Conservation (phyloP, 2,113 vertebrate species). For the Drymodes brunneopygia region DNA sequence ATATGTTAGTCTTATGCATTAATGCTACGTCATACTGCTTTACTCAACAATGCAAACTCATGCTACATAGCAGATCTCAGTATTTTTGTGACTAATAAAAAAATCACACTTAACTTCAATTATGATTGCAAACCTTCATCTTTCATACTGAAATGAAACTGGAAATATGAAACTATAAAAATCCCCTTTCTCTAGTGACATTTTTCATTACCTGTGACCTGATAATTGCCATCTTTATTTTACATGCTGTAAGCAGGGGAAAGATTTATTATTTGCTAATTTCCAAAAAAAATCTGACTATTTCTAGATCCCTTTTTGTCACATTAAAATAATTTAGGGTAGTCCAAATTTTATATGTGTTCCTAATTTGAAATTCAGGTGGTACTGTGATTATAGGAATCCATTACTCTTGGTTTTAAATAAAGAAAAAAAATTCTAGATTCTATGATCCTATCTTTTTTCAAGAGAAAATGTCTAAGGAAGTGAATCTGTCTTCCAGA, state of each 20-base stretch:
- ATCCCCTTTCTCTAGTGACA: background rate
- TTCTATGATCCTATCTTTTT: background rate
- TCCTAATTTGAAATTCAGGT: background rate
- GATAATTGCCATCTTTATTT: background rate
- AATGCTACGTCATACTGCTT: slow-evolving; percentile 44
- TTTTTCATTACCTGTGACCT: background rate
- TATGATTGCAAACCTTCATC: background rate
- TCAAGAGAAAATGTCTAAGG: background rate
- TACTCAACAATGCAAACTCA: background rate
- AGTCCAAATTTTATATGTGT: background rate
- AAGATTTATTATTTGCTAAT: background rate
- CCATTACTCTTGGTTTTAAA: background rate
- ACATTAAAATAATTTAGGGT: background rate
- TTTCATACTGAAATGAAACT: background rate
- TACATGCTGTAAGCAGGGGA: background rate
- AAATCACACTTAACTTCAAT: background rate
- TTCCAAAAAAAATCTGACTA: background rate
- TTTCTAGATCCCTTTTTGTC: background rate
- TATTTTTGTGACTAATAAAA: background rate
- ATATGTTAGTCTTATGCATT: background rate
- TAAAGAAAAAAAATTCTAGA: background rate
- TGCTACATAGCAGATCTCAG: background rate
- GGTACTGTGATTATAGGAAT: background rate
- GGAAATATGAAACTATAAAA: background rate
- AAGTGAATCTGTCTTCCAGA: background rate